Base-by-base conservation (phyloP, 1,140 invertebrate species). In the Apolygus lucorum region DNA sequence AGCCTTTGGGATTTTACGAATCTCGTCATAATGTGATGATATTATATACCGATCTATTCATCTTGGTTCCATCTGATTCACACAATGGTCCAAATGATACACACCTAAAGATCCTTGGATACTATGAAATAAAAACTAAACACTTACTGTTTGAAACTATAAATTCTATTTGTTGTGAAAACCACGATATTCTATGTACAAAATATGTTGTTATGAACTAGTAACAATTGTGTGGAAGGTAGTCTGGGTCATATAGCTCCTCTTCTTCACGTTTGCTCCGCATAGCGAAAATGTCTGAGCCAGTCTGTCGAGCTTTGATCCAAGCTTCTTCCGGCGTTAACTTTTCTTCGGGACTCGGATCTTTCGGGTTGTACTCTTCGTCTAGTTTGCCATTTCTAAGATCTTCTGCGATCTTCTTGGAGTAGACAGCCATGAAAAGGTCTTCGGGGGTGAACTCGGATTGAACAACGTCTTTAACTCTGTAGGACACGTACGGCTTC, bases 401-500 rank as follows among this genome's bases (percentile, higher is more conserved):
- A 78, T 95, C 92, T 70, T 87, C 80, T 4, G 82, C 81, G 63
- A 96, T 92, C 79, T 95, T 94, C 68, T 84, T 75, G 1, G 85
- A 86, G 80, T 96, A 97, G 0, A 93, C 81, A 1, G 86, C 84
- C 78, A 92, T 83, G 77, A 96, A 97, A 21, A 97, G 81, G 77
- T 93, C 86, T 80, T 93, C 77, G 8, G 93, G 80, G 17, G 91
- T 94, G 73, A 95, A 93, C 78, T 90, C 85, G 8, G 86, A 84
- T 77, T 94, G 89, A 14, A 81, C 76, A 1, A 95, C 83, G 67
- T 93, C 87, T 11, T 83, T 79, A 0, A 85, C 84, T 79, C 84
- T 85, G 75, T 97, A 98, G 0, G 92, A 93, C 0, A 98, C 95
- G 77, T 98, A 98, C 0, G 96, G 93, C 79, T 95, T 96, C 26